Base-by-base conservation (phyloP, 2,113 vertebrate species). In the Hirundichthys speculiger region DNA sequence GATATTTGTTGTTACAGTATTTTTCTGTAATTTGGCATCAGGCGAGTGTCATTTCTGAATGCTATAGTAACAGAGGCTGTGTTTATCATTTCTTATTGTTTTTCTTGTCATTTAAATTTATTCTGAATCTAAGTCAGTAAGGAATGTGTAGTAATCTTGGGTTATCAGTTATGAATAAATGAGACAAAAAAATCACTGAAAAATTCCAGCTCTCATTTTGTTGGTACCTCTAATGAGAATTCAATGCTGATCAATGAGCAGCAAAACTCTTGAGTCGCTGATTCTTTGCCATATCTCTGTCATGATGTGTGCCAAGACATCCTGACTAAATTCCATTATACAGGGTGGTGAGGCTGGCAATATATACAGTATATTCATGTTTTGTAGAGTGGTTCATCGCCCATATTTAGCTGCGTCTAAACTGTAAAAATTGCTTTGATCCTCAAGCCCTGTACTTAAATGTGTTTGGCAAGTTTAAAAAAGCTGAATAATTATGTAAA, bases 151-250 rank as follows among this genome's bases (percentile, higher is more conserved):
- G 54, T 63, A 56, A 25, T 73, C 21, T 76, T 50, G 7, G 58
- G 15, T 22, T 20, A 71, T 85, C 34, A 74, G 80, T 83, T 83
- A 86, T 81, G 76, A 49, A 85, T 73, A 67, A 74, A 58, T 64
- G 64, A 73, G 22, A 3, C 62, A 64, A 73, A 63, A 80, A 52
- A n/a, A 75, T 82, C 18, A 34, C 45, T 19, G 30, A 30, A 25
- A 40, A 69, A 71, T 40, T 54, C 54, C 34, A 48, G 9, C 43
- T 7, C 51, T 21, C 46, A 45, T 39, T 24, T 3, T 52, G 49
- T 72, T 70, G 30, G 65, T 7, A 45, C 19, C 52, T n/a, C 11
- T 55, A 63, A 72, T 58, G 40, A 75, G 73, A 16, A 43, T 56
- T 60, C 34, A 20, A 6, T n/a, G 47, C 47, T 68, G 69, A 79